phyloP scores from a whole-genome alignment of 2,797 vertebrate species.

The Cygnus olor region DNA sequence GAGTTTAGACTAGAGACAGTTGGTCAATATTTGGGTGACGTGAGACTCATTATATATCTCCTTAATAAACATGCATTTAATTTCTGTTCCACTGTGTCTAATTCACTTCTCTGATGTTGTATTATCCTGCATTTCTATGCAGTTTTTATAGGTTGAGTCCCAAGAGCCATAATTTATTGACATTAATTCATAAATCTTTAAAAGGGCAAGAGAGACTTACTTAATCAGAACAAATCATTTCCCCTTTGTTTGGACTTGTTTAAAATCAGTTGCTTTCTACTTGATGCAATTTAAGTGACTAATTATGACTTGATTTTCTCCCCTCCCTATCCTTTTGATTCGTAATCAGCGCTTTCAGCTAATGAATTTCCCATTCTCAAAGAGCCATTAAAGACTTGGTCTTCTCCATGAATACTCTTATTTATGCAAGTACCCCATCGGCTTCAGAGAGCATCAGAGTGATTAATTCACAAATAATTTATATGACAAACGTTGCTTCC shows the following conservation, averaged over 20 bases:
- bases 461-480: slow-evolving; percentile 70
- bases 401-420: not conserved
- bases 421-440: not conserved
- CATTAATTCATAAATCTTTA: slow-evolving; percentile 59
- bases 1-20: not conserved
- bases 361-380: slow-evolving; percentile 46
- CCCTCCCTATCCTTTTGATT: slow-evolving; percentile 54
- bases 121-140: not conserved
- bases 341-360: slow-evolving; percentile 56
- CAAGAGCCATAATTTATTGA: slow-evolving; percentile 59
- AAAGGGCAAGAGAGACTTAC: slow-evolving; percentile 57
- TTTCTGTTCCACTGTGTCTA: slow-evolving; percentile 1
- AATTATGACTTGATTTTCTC: slow-evolving; percentile 66
- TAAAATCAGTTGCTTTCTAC: slow-evolving; percentile 56
- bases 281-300: slow-evolving; percentile 57
- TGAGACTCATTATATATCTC: not conserved
- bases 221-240: slow-evolving; percentile 43
- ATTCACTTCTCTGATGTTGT: not conserved
- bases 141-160: slow-evolving; percentile 46
- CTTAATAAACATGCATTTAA: slow-evolving; percentile 43
- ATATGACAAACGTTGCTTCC: slow-evolving; percentile 41
- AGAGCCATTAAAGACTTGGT: slow-evolving; percentile 25
- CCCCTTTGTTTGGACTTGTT: slow-evolving; percentile 54
- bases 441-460: slow-evolving; percentile 35
- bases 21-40: slow-evolving; percentile 34